Percentiles rank a stretch among this genome's conserved stretches.
Conservation (phyloP, 1,140 invertebrate genomes). For the Drosophila ohnishii region DNA sequence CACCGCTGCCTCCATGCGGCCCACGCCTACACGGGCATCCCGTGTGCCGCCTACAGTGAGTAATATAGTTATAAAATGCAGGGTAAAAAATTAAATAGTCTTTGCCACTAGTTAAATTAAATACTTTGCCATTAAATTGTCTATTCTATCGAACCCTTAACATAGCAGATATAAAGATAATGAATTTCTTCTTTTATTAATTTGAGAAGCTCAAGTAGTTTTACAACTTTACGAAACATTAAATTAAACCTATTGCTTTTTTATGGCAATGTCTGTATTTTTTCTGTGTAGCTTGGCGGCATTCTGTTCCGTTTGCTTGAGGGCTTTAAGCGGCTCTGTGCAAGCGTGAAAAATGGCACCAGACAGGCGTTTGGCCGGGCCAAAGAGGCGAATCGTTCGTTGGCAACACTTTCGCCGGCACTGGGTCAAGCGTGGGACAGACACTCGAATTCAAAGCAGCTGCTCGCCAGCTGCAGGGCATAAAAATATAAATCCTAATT, state of each 20-base stretch:
- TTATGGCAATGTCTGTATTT: neutral
- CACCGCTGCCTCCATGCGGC: slow-evolving; percentile 94
- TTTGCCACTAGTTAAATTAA: neutral
- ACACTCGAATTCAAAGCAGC: slow-evolving; percentile 47
- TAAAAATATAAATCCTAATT: slow-evolving; percentile 81
- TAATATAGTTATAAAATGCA: slow-evolving; percentile 50
- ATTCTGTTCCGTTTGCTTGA: slow-evolving; percentile 3
- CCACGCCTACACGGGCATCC: slow-evolving; percentile 94
- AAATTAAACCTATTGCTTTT: neutral
- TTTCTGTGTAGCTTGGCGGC: neutral
- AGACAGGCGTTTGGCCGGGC: slow-evolving; percentile 31
- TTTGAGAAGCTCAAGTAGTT: neutral
- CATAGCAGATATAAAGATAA: neutral
- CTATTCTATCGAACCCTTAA: neutral
- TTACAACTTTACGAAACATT: neutral
- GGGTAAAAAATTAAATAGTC: neutral
- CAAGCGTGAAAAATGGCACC: slow-evolving; percentile 70
- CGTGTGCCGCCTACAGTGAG: slow-evolving; percentile 92
- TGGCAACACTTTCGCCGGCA: slow-evolving; percentile 59
- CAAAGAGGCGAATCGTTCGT: slow-evolving; percentile 37
- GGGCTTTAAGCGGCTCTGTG: slow-evolving; percentile 39
- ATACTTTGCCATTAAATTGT: neutral
- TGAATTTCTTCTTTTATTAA: neutral
- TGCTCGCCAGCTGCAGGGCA: slow-evolving; percentile 41
- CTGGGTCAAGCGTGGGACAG: slow-evolving; percentile 64